Evolutionary conservation across 2,888 invertebrate genomes (phyloP), one percentile per base, ranked within the genome.

Genomic region (Zhengitettix transpicula): DNA sequence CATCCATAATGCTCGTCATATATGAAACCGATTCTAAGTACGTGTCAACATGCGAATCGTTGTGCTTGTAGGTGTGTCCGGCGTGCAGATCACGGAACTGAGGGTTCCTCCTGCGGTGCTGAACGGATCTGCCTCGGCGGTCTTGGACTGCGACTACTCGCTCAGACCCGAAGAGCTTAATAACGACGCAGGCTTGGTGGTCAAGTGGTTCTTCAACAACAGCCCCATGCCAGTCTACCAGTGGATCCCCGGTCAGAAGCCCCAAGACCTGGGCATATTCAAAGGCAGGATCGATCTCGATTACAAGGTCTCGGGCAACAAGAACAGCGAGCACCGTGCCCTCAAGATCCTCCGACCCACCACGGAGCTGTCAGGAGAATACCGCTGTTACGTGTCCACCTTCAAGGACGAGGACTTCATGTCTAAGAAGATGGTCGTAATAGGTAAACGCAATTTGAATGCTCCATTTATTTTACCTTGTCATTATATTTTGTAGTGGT

Each of bases 181-280:
- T 44, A 66, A 69, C 55, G 71, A 83, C 64, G 77, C 79, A 0
- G 84, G 84, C 0, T 73, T 89, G 28, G 85, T 87, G 7, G 82
- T 88, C 10, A 87, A 87, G 71, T 88, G 89, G 88, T 86, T 81
- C 69, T 78, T 80, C 68, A 81, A 81, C 71, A 81, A 83, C 67
- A 78, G 77, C 63, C 76, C 78, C 0, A 78, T 81, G 56, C 79
- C 82, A 0, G 83, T 88, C n/a, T 89, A 88, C 72, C 87, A 88
- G 71, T 89, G 88, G 87, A 87, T 88, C 62, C 83, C 84, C 1
- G 82, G 83, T 8, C 78, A 79, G 64, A 77, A 77, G 64, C 85
- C 86, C 0, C 82, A 82, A 67, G 83, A 81, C n/a, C 73, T 84
- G 56, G 84, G 84, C 1, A 66, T 71, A 40, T 72, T 78, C 62